Base-by-base conservation (phyloP, 2,888 invertebrate species). In the Microctonus brassicae region DNA sequence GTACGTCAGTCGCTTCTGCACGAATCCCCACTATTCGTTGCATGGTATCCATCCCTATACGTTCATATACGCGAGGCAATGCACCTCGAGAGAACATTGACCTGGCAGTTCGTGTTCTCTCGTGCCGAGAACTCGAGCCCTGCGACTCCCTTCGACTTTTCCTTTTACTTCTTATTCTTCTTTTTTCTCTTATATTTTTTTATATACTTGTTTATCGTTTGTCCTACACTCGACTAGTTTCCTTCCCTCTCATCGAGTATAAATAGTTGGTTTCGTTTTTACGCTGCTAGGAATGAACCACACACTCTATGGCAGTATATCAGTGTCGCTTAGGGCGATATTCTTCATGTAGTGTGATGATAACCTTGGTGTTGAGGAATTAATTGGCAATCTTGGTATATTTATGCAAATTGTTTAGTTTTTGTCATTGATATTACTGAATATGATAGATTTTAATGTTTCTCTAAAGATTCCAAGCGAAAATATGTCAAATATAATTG, bases 21-120 rank as follows among this genome's bases (percentile, higher is more conserved):
- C 64, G 69, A 70, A 69, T 67, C 73, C 73, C 70, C 72, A 70
- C 71, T 55, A 64, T 70, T 70, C 70, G 74, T 73, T 70, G 36
- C 36, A 10, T 63, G 52, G 67, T 62, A 77, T 75, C 75, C 73
- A 73, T 74, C 73, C 75, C 76, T 75, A 76, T 42, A 62, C 52
- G 73, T 73, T n/a, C n/a, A 69, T 73, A 75, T 72, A 73, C 82
- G 79, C 79, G 79, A 84, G 86, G 86, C 87, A 86, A 85, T 86
- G 87, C 82, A 86, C 87, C 81, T 79, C 82, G 70, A 73, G 76
- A 78, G 85, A 81, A 76, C 86, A 76, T 86, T 86, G 86, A 86
- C 86, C 81, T 82, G 81, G 67, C 75, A 61, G 69, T 75, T 75
- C 78, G 73, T 74, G 73, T 75, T 75, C 74, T 78, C 71, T 72